These are phyloP conservation scores for Petrolisthes manimaculis DNA, from an alignment of 2,888 invertebrate species.

Conservation along the genomic window DNA sequence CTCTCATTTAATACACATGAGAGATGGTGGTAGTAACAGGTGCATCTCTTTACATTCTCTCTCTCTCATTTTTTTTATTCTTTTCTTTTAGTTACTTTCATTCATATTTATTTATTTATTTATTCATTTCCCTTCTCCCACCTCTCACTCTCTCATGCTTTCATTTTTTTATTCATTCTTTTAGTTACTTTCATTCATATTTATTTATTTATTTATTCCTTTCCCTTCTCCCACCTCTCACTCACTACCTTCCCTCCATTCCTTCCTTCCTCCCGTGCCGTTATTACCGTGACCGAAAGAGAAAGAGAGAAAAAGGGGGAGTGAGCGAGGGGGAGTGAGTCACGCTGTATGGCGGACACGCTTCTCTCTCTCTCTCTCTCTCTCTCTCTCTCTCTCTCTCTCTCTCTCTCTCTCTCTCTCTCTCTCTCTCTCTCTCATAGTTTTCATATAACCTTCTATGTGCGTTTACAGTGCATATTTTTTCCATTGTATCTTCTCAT, in stretches of 20 bases:
- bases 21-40: neutral
- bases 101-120: neutral
- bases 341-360: neutral
- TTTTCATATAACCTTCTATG: neutral
- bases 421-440: neutral
- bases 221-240: neutral
- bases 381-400: neutral
- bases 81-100: neutral
- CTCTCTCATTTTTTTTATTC: neutral
- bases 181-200: neutral
- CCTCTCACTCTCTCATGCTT: neutral
- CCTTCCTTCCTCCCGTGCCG: neutral
- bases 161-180: neutral
- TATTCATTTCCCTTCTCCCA: neutral
- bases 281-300: neutral
- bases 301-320: neutral
- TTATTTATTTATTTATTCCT: neutral
- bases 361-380: neutral
- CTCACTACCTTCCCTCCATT: neutral
- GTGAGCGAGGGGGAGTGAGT: neutral
- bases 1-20: neutral
- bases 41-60: neutral
- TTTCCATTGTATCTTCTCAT: neutral
- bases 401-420: constrained; percentile 1
- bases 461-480: neutral